Percentiles rank a stretch among this genome's conserved stretches.
Evolutionary conservation across 2,113 vertebrate species (phyloP).

Genomic region (Tricholaema leucomelas): DNA sequence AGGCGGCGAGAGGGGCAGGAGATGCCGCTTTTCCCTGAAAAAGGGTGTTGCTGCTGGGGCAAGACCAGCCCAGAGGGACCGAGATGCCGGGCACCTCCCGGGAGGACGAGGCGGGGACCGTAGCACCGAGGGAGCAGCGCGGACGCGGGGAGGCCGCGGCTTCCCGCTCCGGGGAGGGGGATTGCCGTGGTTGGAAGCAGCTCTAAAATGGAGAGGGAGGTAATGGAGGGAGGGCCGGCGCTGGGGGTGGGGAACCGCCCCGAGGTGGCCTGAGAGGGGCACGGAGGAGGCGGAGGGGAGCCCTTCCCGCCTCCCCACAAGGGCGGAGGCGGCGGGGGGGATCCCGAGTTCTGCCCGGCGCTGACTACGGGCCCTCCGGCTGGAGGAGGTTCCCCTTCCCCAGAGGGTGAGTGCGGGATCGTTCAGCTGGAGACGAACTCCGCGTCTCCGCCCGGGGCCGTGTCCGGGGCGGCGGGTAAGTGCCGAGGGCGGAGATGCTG

Average conservation of each 20-base stretch:
- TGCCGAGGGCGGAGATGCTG: neutral
- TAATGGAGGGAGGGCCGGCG: neutral
- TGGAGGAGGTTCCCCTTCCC: neutral
- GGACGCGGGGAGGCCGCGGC: neutral
- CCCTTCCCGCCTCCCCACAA: neutral
- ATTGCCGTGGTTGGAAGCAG: neutral
- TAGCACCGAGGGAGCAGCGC: neutral
- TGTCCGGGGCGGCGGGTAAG: neutral
- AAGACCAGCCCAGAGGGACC: neutral
- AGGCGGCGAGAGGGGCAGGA: neutral
- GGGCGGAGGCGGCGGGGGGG: neutral
- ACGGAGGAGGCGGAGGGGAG: neutral
- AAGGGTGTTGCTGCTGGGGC: neutral
- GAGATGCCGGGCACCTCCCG: neutral
- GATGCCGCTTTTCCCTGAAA: neutral
- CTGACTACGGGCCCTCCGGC: neutral
- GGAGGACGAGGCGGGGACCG: neutral
- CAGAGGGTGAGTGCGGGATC: neutral
- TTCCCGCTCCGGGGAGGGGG: neutral
- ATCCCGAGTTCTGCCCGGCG: neutral
- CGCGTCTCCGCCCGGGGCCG: neutral
- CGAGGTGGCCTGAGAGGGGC: slow-evolving; percentile 5
- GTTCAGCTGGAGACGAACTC: neutral
- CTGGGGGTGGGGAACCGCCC: neutral
- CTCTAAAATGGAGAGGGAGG: neutral